These are phyloP conservation scores for Zapornia atra DNA, from an alignment of 2,113 vertebrate species.

Conservation along the genomic window DNA sequence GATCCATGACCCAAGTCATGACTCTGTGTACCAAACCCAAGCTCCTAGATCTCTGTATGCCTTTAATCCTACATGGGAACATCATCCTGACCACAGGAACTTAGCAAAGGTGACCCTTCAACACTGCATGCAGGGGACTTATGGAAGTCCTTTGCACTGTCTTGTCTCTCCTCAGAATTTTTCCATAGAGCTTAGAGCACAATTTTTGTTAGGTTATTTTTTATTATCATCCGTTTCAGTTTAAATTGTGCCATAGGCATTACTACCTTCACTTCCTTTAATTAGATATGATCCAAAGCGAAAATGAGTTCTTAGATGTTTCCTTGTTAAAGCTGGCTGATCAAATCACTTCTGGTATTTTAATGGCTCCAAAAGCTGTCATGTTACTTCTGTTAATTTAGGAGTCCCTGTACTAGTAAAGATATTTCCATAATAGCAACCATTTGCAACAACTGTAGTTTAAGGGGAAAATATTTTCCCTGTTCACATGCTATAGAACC, in stretches of 20 bases:
- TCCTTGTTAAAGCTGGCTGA: background rate
- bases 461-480: background rate
- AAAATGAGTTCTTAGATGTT: background rate
- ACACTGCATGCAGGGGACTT: background rate
- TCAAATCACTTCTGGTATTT: background rate
- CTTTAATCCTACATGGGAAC: background rate
- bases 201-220: background rate
- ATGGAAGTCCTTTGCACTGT: background rate
- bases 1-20: background rate
- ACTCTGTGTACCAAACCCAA: background rate
- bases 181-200: background rate
- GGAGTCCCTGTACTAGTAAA: background rate
- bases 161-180: background rate
- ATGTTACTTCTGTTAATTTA: background rate
- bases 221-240: background rate
- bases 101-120: background rate
- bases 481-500: background rate
- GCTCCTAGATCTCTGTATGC: background rate
- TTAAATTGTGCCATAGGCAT: background rate
- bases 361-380: background rate
- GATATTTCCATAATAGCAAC: background rate
- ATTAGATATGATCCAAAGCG: background rate
- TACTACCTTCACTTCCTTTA: background rate
- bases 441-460: background rate
- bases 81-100: background rate